phyloP scores from a whole-genome alignment of 1,140 invertebrate genomes.

The Heliconius congener region DNA sequence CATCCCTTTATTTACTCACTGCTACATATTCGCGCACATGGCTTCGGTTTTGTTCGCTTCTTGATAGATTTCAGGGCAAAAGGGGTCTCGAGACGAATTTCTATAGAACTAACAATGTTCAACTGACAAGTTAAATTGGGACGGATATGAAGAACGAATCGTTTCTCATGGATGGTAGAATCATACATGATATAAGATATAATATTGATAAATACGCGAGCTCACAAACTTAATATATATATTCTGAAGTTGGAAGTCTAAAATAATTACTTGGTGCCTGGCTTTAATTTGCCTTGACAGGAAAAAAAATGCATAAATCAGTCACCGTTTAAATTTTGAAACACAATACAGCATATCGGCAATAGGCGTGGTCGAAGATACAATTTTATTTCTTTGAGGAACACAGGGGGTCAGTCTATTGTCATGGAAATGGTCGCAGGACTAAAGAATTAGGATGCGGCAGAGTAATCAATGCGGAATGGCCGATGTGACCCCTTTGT shows the following conservation, averaged over 20 bases:
- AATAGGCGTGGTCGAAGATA: constrained; percentile 44
- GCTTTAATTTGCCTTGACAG: constrained; percentile 26
- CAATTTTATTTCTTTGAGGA: constrained; percentile 45
- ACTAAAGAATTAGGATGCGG: constrained; percentile 50
- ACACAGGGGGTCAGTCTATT: constrained; percentile 59
- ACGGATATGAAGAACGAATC: constrained; percentile 5
- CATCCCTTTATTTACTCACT: constrained; percentile 77
- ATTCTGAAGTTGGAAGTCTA: constrained; percentile 7
- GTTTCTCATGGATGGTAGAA: constrained; percentile 1
- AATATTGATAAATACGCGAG: no score
- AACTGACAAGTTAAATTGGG: constrained; percentile 14
- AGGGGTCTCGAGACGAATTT: constrained; percentile 58
- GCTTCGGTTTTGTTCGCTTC: constrained; percentile 55
- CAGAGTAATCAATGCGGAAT: constrained; percentile 53
- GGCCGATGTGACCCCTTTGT: constrained; percentile 57
- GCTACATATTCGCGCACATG: constrained; percentile 74
- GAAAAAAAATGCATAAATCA: constrained; percentile 43
- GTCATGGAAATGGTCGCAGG: constrained; percentile 58
- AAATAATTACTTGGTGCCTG: constrained; percentile 17
- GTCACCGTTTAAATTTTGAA: constrained; percentile 39
- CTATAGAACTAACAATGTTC: constrained; percentile 40
- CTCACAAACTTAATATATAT: not conserved
- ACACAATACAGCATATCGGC: constrained; percentile 40
- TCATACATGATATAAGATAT: not conserved
- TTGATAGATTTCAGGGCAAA: constrained; percentile 58